Percentiles rank a stretch among this genome's conserved stretches.
Evolutionary conservation across 1,140 invertebrate genomes (phyloP).

Genomic region (Drosophila kanapiae): DNA sequence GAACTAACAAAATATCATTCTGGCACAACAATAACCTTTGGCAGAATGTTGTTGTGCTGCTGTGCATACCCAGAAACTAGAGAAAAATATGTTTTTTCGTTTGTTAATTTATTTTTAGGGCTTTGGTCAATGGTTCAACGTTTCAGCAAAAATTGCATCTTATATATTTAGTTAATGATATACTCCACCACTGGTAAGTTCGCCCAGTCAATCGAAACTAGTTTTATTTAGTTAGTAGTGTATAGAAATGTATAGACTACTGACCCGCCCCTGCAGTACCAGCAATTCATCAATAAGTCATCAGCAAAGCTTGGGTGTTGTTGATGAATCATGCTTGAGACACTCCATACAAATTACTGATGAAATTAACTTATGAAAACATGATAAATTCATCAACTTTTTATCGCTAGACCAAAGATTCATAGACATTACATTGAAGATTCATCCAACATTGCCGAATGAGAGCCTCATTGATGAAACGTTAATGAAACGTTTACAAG

Average conservation of each 20-base stretch:
- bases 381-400: too few relatives aligned
- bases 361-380: too few relatives aligned
- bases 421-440: too few relatives aligned
- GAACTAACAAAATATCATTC: conserved; percentile 37
- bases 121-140: conserved; percentile 90
- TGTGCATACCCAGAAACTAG: conserved; percentile 57
- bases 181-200: conserved; percentile 98
- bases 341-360: too few relatives aligned
- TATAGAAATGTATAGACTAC: neutral
- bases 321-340: too few relatives aligned
- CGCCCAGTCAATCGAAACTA: conserved; percentile 32
- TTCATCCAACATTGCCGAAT: too few relatives aligned
- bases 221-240: conserved; percentile 23
- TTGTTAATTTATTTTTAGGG: conserved; percentile 88
- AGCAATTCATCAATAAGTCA: too few relatives aligned
- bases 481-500: too few relatives aligned
- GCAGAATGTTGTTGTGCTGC: conserved; percentile 65
- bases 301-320: too few relatives aligned
- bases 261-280: conserved; percentile 1
- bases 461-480: too few relatives aligned
- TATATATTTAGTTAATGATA: conserved; percentile 99
- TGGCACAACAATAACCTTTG: conserved; percentile 62
- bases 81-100: conserved; percentile 82
- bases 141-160: conserved; percentile 97
- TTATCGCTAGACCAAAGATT: too few relatives aligned